Base-by-base conservation (phyloP, 37 sponge, comb jelly and placozoan genomes). In the Haliclona indistincta region DNA sequence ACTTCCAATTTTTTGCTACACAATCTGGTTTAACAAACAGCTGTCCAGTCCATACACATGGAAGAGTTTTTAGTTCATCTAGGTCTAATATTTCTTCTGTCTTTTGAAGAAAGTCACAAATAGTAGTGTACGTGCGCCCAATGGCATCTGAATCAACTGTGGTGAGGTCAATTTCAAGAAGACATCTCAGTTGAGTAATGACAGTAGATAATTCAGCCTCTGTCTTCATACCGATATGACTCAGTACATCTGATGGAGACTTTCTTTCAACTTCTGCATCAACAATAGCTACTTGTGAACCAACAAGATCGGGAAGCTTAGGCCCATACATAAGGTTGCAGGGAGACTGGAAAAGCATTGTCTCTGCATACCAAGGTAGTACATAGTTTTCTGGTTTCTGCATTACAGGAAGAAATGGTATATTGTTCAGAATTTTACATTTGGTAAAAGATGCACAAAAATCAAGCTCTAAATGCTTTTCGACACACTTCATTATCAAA, bases 321-420 rank as follows among this genome's bases (percentile, higher is more conserved):
- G 7, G 6, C n/a, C n/a, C n/a, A 58, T 20, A 58, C 26, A 58
- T 25, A 7, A 58, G 7, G 11, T 58, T 6, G 7, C 26, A n/a
- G 7, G 67, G 67, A 34, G n/a, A 36, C 29, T 6, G 40, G 4
- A 66, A 32, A 6, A 36, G 19, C 3, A 34, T 19, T 4, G 40
- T 42, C 19, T 81, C 82, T 43, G 82, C 87, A 54, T 63, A 34
- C 87, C 87, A 87, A n/a, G 54, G 38, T 6, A 87, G 51, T 34
- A 70, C 75, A 58, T 80, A 87, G 2, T 63, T 43, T 10, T 63
- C 56, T 41, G 88, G 83, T 66, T 82, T 88, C 22, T 58, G 64
- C 33, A 82, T 3, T 2, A 88, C 88, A 40, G 88, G 88, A 0
- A 91, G 38, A 56, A 91, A 91, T 2, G 82, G 83, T 22, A 91